phyloP scores from a whole-genome alignment of 2,797 vertebrate species.

The Channa striata region DNA sequence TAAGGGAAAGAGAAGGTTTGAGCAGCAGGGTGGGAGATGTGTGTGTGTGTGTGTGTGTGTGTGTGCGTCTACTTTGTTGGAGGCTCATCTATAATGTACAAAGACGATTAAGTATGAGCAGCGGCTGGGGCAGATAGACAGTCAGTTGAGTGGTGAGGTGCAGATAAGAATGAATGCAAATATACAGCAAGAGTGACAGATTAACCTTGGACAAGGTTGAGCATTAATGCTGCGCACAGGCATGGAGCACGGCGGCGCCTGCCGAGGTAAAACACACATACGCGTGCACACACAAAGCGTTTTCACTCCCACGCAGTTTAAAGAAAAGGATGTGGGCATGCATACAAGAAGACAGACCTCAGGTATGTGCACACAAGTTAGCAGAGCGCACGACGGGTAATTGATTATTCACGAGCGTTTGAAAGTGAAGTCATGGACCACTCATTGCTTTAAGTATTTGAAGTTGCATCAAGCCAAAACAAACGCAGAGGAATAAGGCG shows the following conservation, averaged over 20 bases:
- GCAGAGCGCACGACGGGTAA: constrained; percentile 22
- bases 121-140: constrained; percentile 74
- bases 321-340: constrained; percentile 29
- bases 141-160: constrained; percentile 80
- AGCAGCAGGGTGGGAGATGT: constrained; percentile 4
- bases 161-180: constrained; percentile 89
- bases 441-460: constrained; percentile 11
- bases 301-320: constrained; percentile 18
- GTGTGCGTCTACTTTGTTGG: constrained; percentile 48
- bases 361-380: constrained; percentile 6
- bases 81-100: constrained; percentile 84
- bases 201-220: constrained; percentile 88
- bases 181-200: constrained; percentile 85
- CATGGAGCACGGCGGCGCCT: constrained; percentile 47
- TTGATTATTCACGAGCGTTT: constrained; percentile 43
- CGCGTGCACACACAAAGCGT: constrained; percentile 11
- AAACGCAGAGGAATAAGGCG: background rate
- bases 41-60: constrained; percentile 16
- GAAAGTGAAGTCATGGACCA: background rate
- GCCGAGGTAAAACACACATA: constrained; percentile 48
- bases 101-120: constrained; percentile 83
- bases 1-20: constrained; percentile 30
- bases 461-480: constrained; percentile 22
- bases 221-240: constrained; percentile 67
- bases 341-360: background rate